Conservation (phyloP, 2,888 invertebrate species). For the Hydrotaea cyrtoneurina region DNA sequence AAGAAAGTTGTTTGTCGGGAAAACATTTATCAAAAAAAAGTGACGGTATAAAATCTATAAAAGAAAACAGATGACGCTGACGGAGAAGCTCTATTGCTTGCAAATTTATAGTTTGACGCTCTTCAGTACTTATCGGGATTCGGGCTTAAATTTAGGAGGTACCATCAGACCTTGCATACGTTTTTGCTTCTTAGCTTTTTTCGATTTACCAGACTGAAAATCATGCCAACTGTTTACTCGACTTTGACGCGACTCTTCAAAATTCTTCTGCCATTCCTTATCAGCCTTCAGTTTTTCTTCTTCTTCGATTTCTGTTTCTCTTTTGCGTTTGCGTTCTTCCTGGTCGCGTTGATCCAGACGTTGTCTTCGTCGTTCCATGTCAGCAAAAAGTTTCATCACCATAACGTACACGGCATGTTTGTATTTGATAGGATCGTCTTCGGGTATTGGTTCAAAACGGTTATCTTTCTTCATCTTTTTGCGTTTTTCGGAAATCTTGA, state of each 20-base stretch:
- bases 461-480: slow-evolving; percentile 97
- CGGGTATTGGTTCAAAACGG: slow-evolving; percentile 89
- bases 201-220: slow-evolving; percentile 87
- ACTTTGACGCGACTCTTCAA: slow-evolving; percentile 96
- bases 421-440: slow-evolving; percentile 91
- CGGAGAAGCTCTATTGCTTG: background rate
- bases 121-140: slow-evolving; percentile 86
- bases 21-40: slow-evolving; percentile 32
- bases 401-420: slow-evolving; percentile 98
- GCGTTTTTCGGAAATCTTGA: slow-evolving; percentile 93
- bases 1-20: background rate
- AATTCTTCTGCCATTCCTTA: slow-evolving; percentile 99
- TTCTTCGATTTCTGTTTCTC: slow-evolving; percentile 95
- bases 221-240: slow-evolving; percentile 96
- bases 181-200: slow-evolving; percentile 89
- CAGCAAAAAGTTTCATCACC: slow-evolving; percentile 98
- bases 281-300: slow-evolving; percentile 94
- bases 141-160: slow-evolving; percentile 96
- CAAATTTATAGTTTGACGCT: background rate
- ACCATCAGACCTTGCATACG: slow-evolving; percentile 89
- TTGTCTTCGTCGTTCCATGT: slow-evolving; percentile 95
- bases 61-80: slow-evolving; percentile 17
- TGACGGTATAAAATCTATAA: slow-evolving; percentile 24
- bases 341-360: slow-evolving; percentile 93
- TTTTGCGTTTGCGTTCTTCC: slow-evolving; percentile 95